phyloP scores from a whole-genome alignment of 2,113 vertebrate genomes.

The Heterotis niloticus region DNA sequence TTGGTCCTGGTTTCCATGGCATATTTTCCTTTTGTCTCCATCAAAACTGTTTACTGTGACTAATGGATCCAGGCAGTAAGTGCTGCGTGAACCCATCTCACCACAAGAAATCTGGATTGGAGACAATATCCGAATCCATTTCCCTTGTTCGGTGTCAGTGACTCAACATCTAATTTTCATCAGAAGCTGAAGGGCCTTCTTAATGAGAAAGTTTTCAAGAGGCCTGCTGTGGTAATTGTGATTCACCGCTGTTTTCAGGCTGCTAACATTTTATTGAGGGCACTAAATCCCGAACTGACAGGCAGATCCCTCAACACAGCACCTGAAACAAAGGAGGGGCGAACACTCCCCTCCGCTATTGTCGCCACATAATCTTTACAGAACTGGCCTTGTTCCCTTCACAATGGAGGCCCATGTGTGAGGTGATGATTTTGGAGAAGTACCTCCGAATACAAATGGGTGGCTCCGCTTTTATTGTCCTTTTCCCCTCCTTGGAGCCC shows the following conservation, averaged over 20 bases:
- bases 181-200: slow-evolving; percentile 10
- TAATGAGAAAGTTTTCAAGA: slow-evolving; percentile 10
- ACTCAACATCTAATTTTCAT: slow-evolving; percentile 15
- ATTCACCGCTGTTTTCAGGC: slow-evolving; percentile 4
- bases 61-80: slow-evolving; percentile 13
- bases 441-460: slow-evolving; percentile 2
- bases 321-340: slow-evolving; percentile 15
- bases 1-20: neutral
- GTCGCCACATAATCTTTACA: slow-evolving; percentile 11
- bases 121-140: slow-evolving; percentile 23
- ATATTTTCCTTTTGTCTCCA: neutral
- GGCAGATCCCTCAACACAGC: slow-evolving; percentile 17
- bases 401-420: slow-evolving; percentile 10
- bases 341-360: neutral
- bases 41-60: slow-evolving; percentile 15
- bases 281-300: slow-evolving; percentile 17
- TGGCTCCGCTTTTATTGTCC: slow-evolving; percentile 15
- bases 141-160: slow-evolving; percentile 12
- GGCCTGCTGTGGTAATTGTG: neutral
- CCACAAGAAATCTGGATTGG: slow-evolving; percentile 17
- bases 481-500: neutral
- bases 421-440: slow-evolving; percentile 3
- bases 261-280: slow-evolving; percentile 11
- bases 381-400: slow-evolving; percentile 5
- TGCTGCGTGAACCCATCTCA: neutral